These are phyloP conservation scores for Eupristina koningsbergeri DNA, from an alignment of 1,140 invertebrate genomes.

Conservation along the genomic window DNA sequence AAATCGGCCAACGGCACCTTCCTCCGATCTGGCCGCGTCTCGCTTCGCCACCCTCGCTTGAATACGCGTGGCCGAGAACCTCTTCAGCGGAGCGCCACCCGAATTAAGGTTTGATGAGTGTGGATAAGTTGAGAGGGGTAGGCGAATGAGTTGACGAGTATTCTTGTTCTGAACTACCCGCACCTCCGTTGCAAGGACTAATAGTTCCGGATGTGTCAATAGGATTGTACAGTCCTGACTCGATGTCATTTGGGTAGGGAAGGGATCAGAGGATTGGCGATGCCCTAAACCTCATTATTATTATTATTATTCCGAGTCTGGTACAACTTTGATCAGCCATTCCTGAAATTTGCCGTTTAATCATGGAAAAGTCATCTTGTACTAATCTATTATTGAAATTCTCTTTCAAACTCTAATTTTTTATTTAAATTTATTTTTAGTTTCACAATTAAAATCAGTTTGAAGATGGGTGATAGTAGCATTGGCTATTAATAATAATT, in stretches of 20 bases:
- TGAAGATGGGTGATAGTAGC: no score
- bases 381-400: neutral
- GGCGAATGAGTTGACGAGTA: neutral
- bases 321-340: neutral
- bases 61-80: neutral
- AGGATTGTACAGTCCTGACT: neutral
- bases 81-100: conserved; percentile 17
- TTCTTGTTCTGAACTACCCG: neutral
- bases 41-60: neutral
- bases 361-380: neutral
- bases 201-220: neutral
- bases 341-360: neutral
- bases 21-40: neutral
- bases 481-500: no score
- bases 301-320: neutral
- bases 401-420: no score
- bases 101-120: conserved; percentile 1
- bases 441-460: no score
- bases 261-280: neutral
- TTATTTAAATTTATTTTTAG: no score
- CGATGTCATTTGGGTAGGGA: no score
- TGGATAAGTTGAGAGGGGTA: neutral
- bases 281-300: neutral
- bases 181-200: neutral
- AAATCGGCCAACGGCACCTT: conserved; percentile 35